Evolutionary conservation across 2,888 invertebrate genomes (phyloP), one percentile per base, ranked within the genome.

Genomic region (Tiliacea aurago): DNA sequence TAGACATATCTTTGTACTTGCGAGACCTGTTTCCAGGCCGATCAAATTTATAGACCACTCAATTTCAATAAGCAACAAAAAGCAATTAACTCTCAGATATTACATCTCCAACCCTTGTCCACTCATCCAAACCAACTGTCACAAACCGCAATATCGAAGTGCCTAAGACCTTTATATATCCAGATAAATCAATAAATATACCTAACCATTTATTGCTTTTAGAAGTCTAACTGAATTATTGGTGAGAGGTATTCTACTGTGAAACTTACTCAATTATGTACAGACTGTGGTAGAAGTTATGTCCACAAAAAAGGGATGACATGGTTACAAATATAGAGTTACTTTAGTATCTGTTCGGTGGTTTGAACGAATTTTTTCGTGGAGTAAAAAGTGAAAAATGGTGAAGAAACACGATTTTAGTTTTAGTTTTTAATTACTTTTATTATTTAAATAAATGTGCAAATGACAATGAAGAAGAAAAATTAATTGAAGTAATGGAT

Each of bases 181-280:
- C 43, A 37, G 61, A 51, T 71, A 76, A 63, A 67, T 79, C 75
- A 79, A 82, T 86, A 77, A 76, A 76, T 78, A 75, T 45, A 59
- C 37, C 73, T n/a, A n/a, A n/a, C n/a, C 63, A 58, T 86, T 77
- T 77, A 75, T 80, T 77, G 45, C 84, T 70, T 70, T 63, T 53
- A 49, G 74, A 68, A 72, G 68, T 64, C 28, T 59, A 65, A 72
- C 71, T 70, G 58, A 68, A 83, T 75, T 85, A 76, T 75, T 74
- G 68, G 67, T 56, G 37, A 58, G 15, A 56, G 66, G 28, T 62
- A 70, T 76, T 76, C 43, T 73, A 37, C 53, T 74, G 70, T 45
- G 69, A 75, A 78, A 87, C 63, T 74, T 59, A 28, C 63, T 85
- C 59, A 85, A 76, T 85, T 85, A 85, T 78, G 53, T 56, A 85